A percentile compares a stretch with the other conserved stretches of the same genome.
Evolutionary conservation across 1,140 invertebrate genomes (phyloP).

Genomic region (Bombus huntii): DNA sequence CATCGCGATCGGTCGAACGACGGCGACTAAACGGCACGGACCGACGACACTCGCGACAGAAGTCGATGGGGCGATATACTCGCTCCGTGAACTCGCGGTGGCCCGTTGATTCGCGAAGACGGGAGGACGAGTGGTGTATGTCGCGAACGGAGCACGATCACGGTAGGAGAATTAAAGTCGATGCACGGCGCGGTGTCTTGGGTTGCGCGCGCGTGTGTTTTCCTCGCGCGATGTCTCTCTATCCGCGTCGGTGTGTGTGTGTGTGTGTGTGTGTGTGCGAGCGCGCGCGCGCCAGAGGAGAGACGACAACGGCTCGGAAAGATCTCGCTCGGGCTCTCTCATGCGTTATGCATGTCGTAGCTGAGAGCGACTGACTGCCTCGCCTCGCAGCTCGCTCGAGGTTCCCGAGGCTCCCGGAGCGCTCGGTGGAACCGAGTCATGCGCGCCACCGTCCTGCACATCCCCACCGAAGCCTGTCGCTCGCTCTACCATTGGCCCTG

Average conservation of each 20-base stretch:
- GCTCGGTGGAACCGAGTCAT: conserved; percentile 74
- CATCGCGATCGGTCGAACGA: conserved; percentile 42
- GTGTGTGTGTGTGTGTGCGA: not conserved
- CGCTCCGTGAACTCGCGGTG: conserved; percentile 36
- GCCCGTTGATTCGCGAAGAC: conserved; percentile 10
- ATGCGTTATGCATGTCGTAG: conserved; percentile 85
- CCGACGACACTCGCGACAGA: conserved; percentile 48
- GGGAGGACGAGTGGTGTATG: conserved; percentile 7
- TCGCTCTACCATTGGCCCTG: conserved; percentile 69
- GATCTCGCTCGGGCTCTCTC: conserved; percentile 79
- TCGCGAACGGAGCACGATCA: conserved; percentile 16
- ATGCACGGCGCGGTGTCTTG: conserved; percentile 41
- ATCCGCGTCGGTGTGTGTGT: not conserved
- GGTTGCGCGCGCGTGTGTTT: conserved; percentile 27
- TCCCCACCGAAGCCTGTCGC: conserved; percentile 64
- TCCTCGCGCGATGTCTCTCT: conserved; percentile 51
- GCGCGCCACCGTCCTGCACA: conserved; percentile 72
- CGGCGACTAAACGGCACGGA: not conserved
- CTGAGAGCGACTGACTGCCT: conserved; percentile 83
- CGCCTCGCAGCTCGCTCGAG: conserved; percentile 80
- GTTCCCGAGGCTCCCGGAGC: conserved; percentile 75
- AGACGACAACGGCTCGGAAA: conserved; percentile 65
- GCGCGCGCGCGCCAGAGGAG: conserved; percentile 60
- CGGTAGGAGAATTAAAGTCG: conserved; percentile 45
- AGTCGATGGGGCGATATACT: conserved; percentile 32